These are phyloP conservation scores for Parauchenoglanis punctatus DNA, from an alignment of 2,797 vertebrate genomes.

Conservation along the genomic window DNA sequence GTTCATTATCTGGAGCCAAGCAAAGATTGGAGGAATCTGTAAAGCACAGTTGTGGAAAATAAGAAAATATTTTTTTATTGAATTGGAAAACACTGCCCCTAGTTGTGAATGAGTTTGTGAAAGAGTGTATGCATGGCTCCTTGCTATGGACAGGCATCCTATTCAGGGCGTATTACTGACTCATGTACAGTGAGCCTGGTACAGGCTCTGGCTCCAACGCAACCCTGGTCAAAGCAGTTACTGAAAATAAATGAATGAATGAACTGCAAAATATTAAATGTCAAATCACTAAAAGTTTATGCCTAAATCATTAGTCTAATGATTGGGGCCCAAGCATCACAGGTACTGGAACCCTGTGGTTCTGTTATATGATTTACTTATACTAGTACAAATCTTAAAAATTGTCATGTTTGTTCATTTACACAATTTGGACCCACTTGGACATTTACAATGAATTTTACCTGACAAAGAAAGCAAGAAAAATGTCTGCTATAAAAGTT, in stretches of 20 bases:
- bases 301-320: not conserved
- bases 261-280: not conserved
- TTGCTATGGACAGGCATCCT: not conserved
- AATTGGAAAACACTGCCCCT: not conserved
- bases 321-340: not conserved
- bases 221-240: not conserved
- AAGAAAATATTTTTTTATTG: not conserved
- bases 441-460: not conserved
- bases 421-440: not conserved
- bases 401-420: not conserved
- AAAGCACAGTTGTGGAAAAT: not conserved
- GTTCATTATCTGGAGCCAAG: constrained; percentile 7
- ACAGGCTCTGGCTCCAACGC: too few species aligned
- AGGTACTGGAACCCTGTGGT: not conserved
- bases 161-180: not conserved
- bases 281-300: not conserved
- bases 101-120: not conserved
- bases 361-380: not conserved
- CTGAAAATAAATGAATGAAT: not conserved
- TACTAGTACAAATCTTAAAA: not conserved
- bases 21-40: constrained; percentile 17
- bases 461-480: not conserved
- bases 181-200: not conserved
- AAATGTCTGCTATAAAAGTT: not conserved
- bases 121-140: not conserved